A percentile compares a stretch with the other conserved stretches of the same genome.
phyloP scores from a whole-genome alignment of 2,113 vertebrate species.

The Sinocyclocheilus anophthalmus region DNA sequence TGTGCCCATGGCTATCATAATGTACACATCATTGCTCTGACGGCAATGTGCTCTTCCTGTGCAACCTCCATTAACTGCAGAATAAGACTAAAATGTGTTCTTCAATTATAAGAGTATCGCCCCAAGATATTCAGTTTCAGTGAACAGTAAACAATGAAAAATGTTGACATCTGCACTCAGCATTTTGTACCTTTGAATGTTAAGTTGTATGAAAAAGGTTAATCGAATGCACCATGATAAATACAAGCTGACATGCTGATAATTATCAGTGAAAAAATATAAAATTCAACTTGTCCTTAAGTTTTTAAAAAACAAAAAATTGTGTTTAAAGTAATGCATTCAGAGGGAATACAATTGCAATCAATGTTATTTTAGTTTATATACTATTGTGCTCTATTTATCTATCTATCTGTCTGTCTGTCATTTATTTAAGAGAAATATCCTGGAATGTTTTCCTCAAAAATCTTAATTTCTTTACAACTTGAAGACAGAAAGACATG shows the following conservation, averaged over 20 bases:
- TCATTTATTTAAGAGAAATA: too few species aligned
- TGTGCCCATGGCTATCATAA: slow-evolving; percentile 20
- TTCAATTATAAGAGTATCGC: slow-evolving; percentile 20
- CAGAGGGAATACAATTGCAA: too few species aligned
- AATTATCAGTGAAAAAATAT: background rate
- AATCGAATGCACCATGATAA: background rate
- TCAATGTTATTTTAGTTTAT: too few species aligned
- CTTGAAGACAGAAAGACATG: too few species aligned
- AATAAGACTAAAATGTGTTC: slow-evolving; percentile 13
- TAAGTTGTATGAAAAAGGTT: background rate
- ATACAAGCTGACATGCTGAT: slow-evolving; percentile 8
- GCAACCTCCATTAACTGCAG: slow-evolving; percentile 19
- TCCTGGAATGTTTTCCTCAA: too few species aligned
- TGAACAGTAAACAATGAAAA: background rate
- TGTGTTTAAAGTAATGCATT: too few species aligned
- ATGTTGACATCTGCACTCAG: slow-evolving; percentile 8
- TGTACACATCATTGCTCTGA: slow-evolving; percentile 14
- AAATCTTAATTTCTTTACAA: too few species aligned
- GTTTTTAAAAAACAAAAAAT: background rate
- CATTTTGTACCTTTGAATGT: background rate
- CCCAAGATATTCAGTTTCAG: slow-evolving; percentile 1
- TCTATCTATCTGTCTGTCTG: too few species aligned
- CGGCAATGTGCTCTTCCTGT: background rate
- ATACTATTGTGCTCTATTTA: too few species aligned
- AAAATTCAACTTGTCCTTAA: background rate